A percentile compares a stretch with the other conserved stretches of the same genome.
phyloP scores from a whole-genome alignment of 2,113 vertebrate genomes.

The Hemibagrus wyckioides region DNA sequence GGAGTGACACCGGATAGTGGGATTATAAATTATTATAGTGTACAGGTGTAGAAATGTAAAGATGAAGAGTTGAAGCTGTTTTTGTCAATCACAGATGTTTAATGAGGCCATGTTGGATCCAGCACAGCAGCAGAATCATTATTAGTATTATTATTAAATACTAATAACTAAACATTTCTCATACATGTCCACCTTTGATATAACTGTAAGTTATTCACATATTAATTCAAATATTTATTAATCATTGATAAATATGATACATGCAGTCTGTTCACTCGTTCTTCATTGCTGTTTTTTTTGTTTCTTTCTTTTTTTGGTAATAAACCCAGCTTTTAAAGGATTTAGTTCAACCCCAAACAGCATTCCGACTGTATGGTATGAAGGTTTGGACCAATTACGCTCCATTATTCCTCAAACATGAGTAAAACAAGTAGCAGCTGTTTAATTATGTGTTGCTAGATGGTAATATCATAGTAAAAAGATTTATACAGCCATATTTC shows the following conservation, averaged over 20 bases:
- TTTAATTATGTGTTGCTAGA: conserved; percentile 24
- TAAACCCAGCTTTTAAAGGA: not conserved
- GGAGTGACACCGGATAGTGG: not conserved
- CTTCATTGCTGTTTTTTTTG: not conserved
- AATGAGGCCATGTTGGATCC: not conserved
- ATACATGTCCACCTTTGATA: not conserved
- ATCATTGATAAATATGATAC: not conserved
- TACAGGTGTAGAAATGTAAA: not conserved
- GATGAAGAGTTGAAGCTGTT: not conserved
- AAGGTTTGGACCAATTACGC: conserved; percentile 20
- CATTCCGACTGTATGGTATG: not conserved
- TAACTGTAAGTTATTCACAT: not conserved
- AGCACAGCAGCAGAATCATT: not conserved
- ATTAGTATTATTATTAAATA: not conserved
- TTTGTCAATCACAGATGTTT: not conserved
- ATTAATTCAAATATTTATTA: no score
- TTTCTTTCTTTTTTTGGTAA: not conserved
- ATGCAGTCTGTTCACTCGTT: not conserved
- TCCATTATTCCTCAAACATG: not conserved
- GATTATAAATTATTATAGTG: not conserved
- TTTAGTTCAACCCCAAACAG: not conserved
- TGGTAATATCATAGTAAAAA: conserved; percentile 25
- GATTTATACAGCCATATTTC: conserved; percentile 21
- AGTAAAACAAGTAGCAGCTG: conserved; percentile 19
- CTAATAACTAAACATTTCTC: not conserved